Evolutionary conservation across 2,797 vertebrate species (phyloP).

Genomic region (Myiotriccus ornatus): DNA sequence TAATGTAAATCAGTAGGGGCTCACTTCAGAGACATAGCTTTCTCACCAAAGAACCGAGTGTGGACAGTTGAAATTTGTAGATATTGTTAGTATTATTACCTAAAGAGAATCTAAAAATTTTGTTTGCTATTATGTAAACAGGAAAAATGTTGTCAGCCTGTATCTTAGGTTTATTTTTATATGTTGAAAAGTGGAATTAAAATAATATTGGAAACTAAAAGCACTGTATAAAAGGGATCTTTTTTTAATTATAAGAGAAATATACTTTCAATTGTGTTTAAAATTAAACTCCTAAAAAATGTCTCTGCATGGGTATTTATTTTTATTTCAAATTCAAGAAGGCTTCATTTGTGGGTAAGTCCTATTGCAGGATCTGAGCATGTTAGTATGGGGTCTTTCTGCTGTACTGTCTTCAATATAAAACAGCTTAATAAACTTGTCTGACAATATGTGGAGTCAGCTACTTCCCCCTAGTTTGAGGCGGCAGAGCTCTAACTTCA

Average conservation of each 20-base stretch:
- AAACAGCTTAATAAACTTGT: background rate
- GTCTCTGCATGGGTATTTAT: background rate
- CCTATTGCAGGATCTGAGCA: background rate
- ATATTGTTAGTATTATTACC: background rate
- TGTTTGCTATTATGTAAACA: background rate
- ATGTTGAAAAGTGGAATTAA: slow-evolving; percentile 13
- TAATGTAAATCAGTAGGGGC: background rate
- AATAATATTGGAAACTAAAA: background rate
- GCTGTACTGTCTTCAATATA: background rate
- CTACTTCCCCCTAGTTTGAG: background rate
- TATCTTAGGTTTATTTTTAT: slow-evolving; percentile 41
- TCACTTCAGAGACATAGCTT: background rate
- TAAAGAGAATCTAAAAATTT: slow-evolving; percentile 1
- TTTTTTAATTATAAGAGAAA: background rate
- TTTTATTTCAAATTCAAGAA: background rate
- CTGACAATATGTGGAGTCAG: background rate
- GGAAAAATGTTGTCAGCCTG: background rate
- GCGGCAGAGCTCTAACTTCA: background rate
- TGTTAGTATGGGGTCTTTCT: background rate
- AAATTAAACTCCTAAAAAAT: background rate
- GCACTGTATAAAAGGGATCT: background rate
- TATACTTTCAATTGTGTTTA: background rate
- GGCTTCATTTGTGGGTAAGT: background rate
- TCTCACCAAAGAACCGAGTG: background rate
- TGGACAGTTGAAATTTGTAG: background rate